A percentile compares a stretch with the other conserved stretches of the same genome.
phyloP scores from a whole-genome alignment of 2,113 vertebrate species.

The Poeciliopsis retropinna region DNA sequence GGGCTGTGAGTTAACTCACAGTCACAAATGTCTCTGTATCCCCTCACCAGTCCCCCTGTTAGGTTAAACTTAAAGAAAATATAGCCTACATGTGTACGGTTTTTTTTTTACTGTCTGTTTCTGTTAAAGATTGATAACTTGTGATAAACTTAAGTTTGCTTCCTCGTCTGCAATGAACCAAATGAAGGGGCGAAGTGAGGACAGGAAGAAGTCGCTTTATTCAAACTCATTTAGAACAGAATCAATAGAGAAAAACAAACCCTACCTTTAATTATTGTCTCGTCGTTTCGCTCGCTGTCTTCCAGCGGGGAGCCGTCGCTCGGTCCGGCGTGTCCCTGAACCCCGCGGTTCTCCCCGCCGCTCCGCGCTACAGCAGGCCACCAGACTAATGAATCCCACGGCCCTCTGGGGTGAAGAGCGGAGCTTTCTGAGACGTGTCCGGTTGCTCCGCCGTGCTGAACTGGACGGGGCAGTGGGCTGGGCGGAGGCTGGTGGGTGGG shows the following conservation, averaged over 20 bases:
- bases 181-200: background rate
- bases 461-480: background rate
- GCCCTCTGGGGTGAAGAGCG: background rate
- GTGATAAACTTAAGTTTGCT: too few species aligned
- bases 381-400: background rate
- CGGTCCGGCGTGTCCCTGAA: background rate
- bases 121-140: too few species aligned
- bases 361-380: background rate
- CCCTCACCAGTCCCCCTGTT: background rate
- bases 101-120: too few species aligned
- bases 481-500: slow-evolving; percentile 20
- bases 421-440: slow-evolving; percentile 57
- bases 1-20: background rate
- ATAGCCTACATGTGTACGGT: too few species aligned
- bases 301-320: background rate
- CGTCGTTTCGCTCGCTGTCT: background rate
- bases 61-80: too few species aligned
- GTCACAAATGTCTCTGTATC: background rate
- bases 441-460: background rate
- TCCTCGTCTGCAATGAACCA: too few species aligned
- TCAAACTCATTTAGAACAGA: background rate
- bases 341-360: slow-evolving; percentile 1
- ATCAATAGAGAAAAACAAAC: background rate
- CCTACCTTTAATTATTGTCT: background rate
- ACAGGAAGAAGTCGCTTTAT: background rate